Evolutionary conservation across 2,888 invertebrate genomes (phyloP).

Genomic region (Allacma fusca): DNA sequence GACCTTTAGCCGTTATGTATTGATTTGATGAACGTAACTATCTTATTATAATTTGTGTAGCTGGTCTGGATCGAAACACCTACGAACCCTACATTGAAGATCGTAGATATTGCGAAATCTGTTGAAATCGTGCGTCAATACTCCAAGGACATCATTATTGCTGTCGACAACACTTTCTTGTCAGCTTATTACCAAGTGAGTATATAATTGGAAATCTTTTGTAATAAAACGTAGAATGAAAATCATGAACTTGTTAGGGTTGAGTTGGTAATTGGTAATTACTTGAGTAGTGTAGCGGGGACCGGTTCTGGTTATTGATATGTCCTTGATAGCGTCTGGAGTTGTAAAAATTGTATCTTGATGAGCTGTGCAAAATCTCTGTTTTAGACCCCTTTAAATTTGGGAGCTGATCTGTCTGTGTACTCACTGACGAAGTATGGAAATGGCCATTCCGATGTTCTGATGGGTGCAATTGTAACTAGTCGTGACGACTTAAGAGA

Average conservation of each 20-base stretch:
- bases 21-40: too few relatives aligned
- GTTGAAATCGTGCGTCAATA: constrained; percentile 63
- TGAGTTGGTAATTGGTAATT: not conserved
- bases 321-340: too few relatives aligned
- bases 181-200: constrained; percentile 46
- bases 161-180: constrained; percentile 68
- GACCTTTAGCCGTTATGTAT: too few relatives aligned
- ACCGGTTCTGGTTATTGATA: too few relatives aligned
- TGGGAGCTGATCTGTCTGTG: constrained; percentile 89
- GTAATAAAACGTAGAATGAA: not conserved
- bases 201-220: too few relatives aligned
- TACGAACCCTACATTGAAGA: constrained; percentile 70
- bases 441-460: constrained; percentile 96
- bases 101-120: constrained; percentile 68
- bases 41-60: too few relatives aligned
- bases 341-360: too few relatives aligned
- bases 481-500: constrained; percentile 76
- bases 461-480: constrained; percentile 90
- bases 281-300: not conserved
- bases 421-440: constrained; percentile 97
- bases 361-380: too few relatives aligned
- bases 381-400: constrained; percentile 78
- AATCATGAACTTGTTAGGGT: not conserved
- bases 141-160: constrained; percentile 65
- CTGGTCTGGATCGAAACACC: constrained; percentile 72